Evolutionary conservation across 2,888 invertebrate genomes (phyloP).

Genomic region (Eueremaeus valkanovi): DNA sequence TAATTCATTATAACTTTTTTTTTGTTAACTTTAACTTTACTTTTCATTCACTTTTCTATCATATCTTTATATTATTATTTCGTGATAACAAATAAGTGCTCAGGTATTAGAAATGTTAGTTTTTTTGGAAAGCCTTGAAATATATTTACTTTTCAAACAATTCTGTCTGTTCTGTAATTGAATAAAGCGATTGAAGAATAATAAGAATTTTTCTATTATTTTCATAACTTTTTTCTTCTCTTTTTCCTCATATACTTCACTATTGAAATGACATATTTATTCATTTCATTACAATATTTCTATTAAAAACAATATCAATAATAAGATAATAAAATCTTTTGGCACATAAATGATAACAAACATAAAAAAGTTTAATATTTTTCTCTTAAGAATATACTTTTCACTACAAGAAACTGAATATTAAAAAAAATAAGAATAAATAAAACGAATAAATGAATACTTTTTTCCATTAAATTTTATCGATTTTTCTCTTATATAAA

Average conservation of each 20-base stretch:
- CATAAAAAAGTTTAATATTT: too few relatives aligned
- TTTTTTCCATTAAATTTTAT: not conserved
- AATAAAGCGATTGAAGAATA: not conserved
- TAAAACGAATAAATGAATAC: too few relatives aligned
- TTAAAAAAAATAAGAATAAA: too few relatives aligned
- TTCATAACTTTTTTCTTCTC: not conserved
- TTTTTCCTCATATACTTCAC: not conserved
- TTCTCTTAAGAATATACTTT: too few relatives aligned
- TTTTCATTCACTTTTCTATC: not conserved
- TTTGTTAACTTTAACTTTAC: not conserved
- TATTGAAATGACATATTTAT: not conserved
- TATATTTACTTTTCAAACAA: not conserved
- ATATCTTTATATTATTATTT: not conserved
- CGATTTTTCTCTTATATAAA: not conserved
- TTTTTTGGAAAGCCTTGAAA: slow-evolving; percentile 4
- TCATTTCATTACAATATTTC: not conserved
- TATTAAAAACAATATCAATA: not conserved
- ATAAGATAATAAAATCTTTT: not conserved
- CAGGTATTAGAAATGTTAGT: not conserved
- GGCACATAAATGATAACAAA: too few relatives aligned
- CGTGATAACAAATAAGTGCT: not conserved
- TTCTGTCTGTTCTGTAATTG: too few relatives aligned
- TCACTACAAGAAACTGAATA: too few relatives aligned
- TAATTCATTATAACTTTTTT: slow-evolving; percentile 8
- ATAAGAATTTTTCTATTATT: not conserved